Evolutionary conservation across 2,113 vertebrate species (phyloP), one percentile per base, ranked within the genome.

Genomic region (Neopipo cinnamomea): DNA sequence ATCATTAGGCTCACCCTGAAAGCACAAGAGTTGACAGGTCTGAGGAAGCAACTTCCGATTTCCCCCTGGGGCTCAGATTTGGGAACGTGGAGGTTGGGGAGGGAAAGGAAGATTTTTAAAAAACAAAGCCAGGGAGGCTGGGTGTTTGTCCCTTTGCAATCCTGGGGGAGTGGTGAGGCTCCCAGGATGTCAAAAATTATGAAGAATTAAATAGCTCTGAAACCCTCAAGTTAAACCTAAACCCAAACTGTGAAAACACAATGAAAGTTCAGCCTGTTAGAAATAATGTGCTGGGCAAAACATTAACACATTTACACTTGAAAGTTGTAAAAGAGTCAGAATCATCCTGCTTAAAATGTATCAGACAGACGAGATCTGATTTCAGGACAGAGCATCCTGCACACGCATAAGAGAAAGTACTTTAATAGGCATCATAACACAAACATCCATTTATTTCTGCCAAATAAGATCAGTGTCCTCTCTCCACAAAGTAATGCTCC

Each of bases 11-110:
- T 96, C 95, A 79, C 94, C 89, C 94, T 93, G 81, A 89, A 96
- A 93, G 91, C 96, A 93, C 67, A 21, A 18, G 92, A 97, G 91
- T 14, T 97, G 97, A 97, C 95, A 97, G 95, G 93, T 83, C 90
- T 92, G 74, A 71, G 95, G 95, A 95, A 91, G 80, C 90, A 73
- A 93, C 94, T 84, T 92, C 94, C 35, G 2, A 46, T 72, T 74
- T 75, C 44, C 68, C 93, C 95, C 91, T 12, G 33, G 63, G 94
- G 95, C 93, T 92, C 91, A 53, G 91, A 94, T 95, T 80, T 94
- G 87, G 95, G 93, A 93, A 76, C 75, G 90, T 23, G 37, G 77
- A 90, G 91, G 73, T 9, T 91, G 84, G 24, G 61, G 71, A 88
- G 81, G 52, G 73, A 39, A 85, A 75, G 79, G 68, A 81, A 87